phyloP scores from a whole-genome alignment of 2,113 vertebrate genomes.

The Macroglossus sobrinus region DNA sequence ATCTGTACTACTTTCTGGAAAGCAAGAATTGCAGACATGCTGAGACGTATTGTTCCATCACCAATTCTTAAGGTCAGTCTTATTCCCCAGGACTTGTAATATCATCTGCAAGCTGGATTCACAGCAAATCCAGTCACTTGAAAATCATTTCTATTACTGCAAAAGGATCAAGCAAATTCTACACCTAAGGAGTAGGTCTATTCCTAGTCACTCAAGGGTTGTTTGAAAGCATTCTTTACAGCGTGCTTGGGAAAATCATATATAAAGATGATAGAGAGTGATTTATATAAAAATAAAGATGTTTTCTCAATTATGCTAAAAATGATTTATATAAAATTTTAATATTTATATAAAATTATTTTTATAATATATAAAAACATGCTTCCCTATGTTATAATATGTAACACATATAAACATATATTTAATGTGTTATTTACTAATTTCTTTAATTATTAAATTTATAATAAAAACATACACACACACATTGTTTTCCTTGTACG shows the following conservation, averaged over 20 bases:
- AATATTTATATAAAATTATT: neutral
- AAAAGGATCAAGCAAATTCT: neutral
- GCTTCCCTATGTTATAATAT: neutral
- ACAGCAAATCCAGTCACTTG: slow-evolving; percentile 10
- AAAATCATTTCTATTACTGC: slow-evolving; percentile 1
- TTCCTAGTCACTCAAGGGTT: neutral
- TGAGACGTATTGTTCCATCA: neutral
- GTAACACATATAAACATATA: neutral
- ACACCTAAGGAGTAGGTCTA: neutral
- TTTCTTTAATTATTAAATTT: neutral
- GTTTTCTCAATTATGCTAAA: neutral
- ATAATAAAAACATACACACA: neutral
- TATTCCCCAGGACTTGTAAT: neutral
- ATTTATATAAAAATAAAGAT: neutral
- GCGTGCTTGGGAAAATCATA: neutral
- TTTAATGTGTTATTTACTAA: neutral
- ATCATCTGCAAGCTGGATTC: neutral
- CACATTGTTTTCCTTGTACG: neutral
- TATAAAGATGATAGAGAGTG: neutral
- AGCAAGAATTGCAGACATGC: neutral
- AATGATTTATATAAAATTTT: neutral
- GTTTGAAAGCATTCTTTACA: neutral
- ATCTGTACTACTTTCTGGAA: neutral
- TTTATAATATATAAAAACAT: neutral
- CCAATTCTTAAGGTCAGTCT: neutral